Conservation (phyloP, 2,797 vertebrate species). For the Ptychobarbus kaznakovi region DNA sequence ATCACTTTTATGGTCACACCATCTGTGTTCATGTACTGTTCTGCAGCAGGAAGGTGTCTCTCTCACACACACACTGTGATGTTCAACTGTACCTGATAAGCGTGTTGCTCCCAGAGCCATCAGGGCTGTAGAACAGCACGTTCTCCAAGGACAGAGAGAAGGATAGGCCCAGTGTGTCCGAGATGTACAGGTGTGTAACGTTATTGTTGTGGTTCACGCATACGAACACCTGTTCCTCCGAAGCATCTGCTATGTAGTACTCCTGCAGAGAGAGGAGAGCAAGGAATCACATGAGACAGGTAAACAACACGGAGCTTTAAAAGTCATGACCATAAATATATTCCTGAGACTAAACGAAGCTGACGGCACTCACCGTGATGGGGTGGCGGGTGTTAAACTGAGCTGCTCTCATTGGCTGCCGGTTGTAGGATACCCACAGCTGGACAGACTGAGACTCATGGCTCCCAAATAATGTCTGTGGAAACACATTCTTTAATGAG, state of each 20-base stretch:
- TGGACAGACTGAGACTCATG: conserved; percentile 84
- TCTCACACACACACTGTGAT: conserved; percentile 6
- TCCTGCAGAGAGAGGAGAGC: conserved; percentile 77
- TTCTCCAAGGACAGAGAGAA: conserved; percentile 96
- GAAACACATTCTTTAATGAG: conserved; percentile 26
- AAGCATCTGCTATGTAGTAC: conserved; percentile 94
- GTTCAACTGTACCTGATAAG: conserved; percentile 86
- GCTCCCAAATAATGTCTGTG: conserved; percentile 82
- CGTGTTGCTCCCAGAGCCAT: conserved; percentile 91
- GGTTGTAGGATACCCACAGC: conserved; percentile 98
- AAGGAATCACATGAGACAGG: background rate
- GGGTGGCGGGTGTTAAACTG: conserved; percentile 95
- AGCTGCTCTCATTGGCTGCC: conserved; percentile 93
- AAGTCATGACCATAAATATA: conserved; percentile 65
- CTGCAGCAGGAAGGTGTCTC: background rate
- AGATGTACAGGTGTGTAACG: conserved; percentile 95
- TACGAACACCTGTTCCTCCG: conserved; percentile 97
- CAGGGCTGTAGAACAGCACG: conserved; percentile 92
- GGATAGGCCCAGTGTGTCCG: conserved; percentile 90
- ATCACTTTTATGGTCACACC: background rate
- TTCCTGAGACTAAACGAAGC: background rate
- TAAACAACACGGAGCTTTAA: conserved; percentile 3
- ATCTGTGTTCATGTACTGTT: background rate
- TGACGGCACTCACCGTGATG: conserved; percentile 84
- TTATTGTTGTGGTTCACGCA: conserved; percentile 95